Evolutionary conservation across 2,113 vertebrate species (phyloP), one percentile per base, ranked within the genome.

Genomic region (Machaerirhynchus nigripectus): DNA sequence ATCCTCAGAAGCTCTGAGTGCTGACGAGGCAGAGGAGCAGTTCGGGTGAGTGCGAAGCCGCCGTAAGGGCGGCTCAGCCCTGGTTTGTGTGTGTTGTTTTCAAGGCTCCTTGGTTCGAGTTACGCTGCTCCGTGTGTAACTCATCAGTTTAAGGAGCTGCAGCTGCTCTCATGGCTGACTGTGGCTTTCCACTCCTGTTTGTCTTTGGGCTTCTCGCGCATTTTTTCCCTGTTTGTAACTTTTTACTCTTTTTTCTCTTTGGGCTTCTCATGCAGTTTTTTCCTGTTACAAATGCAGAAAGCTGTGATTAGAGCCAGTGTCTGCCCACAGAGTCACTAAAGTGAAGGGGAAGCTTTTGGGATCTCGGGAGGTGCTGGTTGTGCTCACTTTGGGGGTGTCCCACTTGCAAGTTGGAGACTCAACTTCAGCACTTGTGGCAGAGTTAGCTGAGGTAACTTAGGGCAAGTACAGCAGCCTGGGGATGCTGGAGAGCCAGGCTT

Each of bases 41-140:
- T 74, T 96, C 3, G 81, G 96, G 97, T 97, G 89, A 97, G 84
- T 94, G 71, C 5, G 27, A 10, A 80, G 35, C 18, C 3, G 0
- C 17, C 4, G 1, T 2, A 9, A 28, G 2, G 1, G 21, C 7
- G 4, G 59, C 57, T 49, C 44, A 0, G 64, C 3, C 19, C 35
- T 13, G 75, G 27, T 28, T n/a, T 49, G 9, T 1, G 3, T 24
- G 37, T 16, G 64, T 5, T 65, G 40, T 85, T 50, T 76, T 52
- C 53, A 3, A 53, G n/a, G 75, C n/a, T 83, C 39, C 44, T 71
- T 7, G 77, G 53, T 87, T 82, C 4, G 10, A 27, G 65, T 91
- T 91, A 23, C 56, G 47, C 30, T 27, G 64, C 61, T 79, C 64
- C 2, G 3, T 71, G 83, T 86, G 88, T 73, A 89, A 67, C 64